phyloP scores from a whole-genome alignment of 2,888 invertebrate species.

The Drosophila buzzatii region DNA sequence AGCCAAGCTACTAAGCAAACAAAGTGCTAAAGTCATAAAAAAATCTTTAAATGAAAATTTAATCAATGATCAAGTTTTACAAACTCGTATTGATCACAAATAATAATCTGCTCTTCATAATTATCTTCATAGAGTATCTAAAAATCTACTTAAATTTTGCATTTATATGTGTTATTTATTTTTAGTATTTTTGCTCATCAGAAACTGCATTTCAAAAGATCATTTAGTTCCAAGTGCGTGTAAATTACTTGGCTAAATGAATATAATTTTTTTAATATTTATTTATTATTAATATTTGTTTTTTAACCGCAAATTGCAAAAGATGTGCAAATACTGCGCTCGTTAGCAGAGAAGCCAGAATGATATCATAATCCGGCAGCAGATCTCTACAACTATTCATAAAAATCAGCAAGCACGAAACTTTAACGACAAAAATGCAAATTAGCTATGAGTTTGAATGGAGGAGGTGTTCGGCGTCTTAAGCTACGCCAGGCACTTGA shows the following conservation, averaged over 20 bases:
- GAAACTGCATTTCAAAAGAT: conserved; percentile 27
- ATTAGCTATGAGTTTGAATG: conserved; percentile 24
- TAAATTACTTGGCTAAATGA: conserved; percentile 52
- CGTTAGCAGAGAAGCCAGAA: conserved; percentile 33
- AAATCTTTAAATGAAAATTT: background rate
- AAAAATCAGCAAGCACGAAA: conserved; percentile 14
- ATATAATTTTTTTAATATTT: conserved; percentile 10
- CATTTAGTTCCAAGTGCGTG: conserved; percentile 50
- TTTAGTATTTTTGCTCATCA: conserved; percentile 27
- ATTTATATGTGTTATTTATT: conserved; percentile 2
- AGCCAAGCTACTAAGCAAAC: background rate
- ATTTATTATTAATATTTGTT: conserved; percentile 1
- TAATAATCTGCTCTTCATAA: background rate
- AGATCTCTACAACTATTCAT: conserved; percentile 22
- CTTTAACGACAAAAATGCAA: conserved; percentile 39
- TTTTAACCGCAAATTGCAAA: conserved; percentile 26
- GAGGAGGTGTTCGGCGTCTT: conserved; percentile 5
- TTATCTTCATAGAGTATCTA: conserved; percentile 1
- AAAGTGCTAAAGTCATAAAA: background rate
- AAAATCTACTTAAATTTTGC: background rate
- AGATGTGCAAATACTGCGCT: conserved; percentile 45
- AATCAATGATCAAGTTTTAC: background rate
- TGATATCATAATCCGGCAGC: conserved; percentile 53
- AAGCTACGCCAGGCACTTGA: conserved; percentile 4
- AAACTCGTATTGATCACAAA: background rate